Percentiles rank a stretch among this genome's conserved stretches.
Evolutionary conservation across 92 coral and sea anemone species (phyloP).

Genomic region (Ricordea florida): DNA sequence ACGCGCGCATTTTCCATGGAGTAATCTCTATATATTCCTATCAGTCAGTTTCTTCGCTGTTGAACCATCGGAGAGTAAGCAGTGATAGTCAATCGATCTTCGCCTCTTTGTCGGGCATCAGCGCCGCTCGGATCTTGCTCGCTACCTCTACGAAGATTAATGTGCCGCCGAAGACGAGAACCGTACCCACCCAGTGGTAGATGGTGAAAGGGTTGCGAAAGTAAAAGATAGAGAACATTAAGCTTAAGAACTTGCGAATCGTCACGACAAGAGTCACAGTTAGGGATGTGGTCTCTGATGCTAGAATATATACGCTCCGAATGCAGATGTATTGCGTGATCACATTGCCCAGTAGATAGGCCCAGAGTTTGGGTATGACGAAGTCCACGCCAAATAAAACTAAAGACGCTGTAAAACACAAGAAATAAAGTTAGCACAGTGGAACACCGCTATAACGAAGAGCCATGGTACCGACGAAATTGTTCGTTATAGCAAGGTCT

Average conservation of each 20-base stretch:
- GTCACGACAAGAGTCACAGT: constrained; percentile 96
- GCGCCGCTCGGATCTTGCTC: constrained; percentile 56
- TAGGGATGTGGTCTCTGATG: constrained; percentile 92
- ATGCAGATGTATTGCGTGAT: constrained; percentile 93
- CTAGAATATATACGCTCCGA: constrained; percentile 87
- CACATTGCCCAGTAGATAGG: constrained; percentile 84
- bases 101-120: background rate
- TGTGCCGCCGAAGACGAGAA: constrained; percentile 84
- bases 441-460: background rate
- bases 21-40: too few species aligned
- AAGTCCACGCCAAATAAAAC: constrained; percentile 47
- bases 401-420: constrained; percentile 67
- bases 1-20: too few species aligned
- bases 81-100: constrained; percentile 7
- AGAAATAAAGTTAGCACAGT: background rate
- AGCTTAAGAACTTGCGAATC: constrained; percentile 92
- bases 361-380: constrained; percentile 88
- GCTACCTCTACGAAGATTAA: constrained; percentile 86
- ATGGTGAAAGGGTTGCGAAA: constrained; percentile 87
- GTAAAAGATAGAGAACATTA: constrained; percentile 82
- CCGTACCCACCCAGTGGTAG: constrained; percentile 92
- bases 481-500: too few species aligned
- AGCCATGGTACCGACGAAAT: too few species aligned
- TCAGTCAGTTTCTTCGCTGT: background rate
- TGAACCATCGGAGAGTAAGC: background rate